Conservation (phyloP, 2,888 invertebrate species). For the Ernsta delagoae region DNA sequence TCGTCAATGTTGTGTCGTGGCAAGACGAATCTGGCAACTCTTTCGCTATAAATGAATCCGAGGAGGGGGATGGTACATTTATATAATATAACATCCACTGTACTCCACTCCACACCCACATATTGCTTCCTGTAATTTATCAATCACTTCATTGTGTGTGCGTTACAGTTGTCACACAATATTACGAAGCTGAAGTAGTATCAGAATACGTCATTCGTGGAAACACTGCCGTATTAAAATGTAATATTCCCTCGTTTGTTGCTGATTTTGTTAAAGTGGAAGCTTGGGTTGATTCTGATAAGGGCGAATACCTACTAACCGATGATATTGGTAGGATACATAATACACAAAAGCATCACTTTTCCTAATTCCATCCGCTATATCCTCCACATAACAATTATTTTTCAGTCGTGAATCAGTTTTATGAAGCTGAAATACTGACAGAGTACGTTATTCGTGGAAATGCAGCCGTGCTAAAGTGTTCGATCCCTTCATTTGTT, state of each 20-base stretch:
- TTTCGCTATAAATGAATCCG: constrained; percentile 62
- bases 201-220: constrained; percentile 96
- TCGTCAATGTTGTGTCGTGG: constrained; percentile 94
- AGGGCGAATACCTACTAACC: constrained; percentile 88
- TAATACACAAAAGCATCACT: constrained; percentile 22
- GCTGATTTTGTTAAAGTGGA: constrained; percentile 96
- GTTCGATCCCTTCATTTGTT: constrained; percentile 95
- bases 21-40: constrained; percentile 90
- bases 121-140: constrained; percentile 28
- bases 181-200: constrained; percentile 94
- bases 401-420: constrained; percentile 93
- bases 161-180: constrained; percentile 93
- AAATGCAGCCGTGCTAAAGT: constrained; percentile 94
- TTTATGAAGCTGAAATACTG: constrained; percentile 94
- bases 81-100: constrained; percentile 23
- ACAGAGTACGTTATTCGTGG: constrained; percentile 96
- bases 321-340: constrained; percentile 88
- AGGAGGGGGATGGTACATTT: constrained; percentile 67
- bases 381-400: constrained; percentile 23
- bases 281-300: constrained; percentile 90
- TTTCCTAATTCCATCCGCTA: constrained; percentile 28
- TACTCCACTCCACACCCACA: constrained; percentile 31
- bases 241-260: constrained; percentile 95
- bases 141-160: constrained; percentile 26
- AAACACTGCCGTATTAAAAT: constrained; percentile 94